Evolutionary conservation across 2,888 invertebrate species (phyloP), one percentile per base, ranked within the genome.

Genomic region (Gisinianus flammeolus): DNA sequence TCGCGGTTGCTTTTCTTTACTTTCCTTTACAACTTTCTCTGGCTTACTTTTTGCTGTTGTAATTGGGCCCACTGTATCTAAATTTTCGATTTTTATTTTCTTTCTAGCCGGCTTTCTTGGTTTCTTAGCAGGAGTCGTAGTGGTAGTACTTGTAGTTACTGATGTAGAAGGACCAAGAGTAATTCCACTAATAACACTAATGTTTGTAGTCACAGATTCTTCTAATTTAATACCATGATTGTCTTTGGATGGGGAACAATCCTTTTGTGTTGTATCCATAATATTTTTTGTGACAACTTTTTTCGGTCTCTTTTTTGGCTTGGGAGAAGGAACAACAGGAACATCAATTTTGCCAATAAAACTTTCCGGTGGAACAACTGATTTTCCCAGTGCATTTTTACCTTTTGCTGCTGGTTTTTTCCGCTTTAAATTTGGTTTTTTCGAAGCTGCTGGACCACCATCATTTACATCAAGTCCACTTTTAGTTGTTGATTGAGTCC

Each of bases 211-310:
- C 3, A 35, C 28, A 22, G 56, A 22, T 35, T 30, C 33, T 19
- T 58, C 16, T 16, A 62, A 35, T 44, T 56, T 56, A 28, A 22
- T 10, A 5, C 19, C 52, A n/a, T 2, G 1, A 33, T 44, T 33
- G 28, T 31, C 69, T 73, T 77, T 67, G 10, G 16, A 35, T 44
- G 68, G n/a, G 12, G 44, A 31, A n/a, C 35, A n/a, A 33, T 62
- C 68, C 44, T 73, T 54, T 33, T 56, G 35, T 31, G 74, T 66
- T 8, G 64, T 56, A 26, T 79, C 78, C 19, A 80, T 73, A 16
- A 79, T 75, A 44, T 78, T 79, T 68, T 79, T 79, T 31, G 72
- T 79, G 10, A 79, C 69, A 5, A 75, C 75, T 26, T 77, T 80
- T 54, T 56, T 64, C 12, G 33, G 62, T 74, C 72, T 80, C 70